phyloP scores from a whole-genome alignment of 2,113 vertebrate genomes.

The Cottus gobio region DNA sequence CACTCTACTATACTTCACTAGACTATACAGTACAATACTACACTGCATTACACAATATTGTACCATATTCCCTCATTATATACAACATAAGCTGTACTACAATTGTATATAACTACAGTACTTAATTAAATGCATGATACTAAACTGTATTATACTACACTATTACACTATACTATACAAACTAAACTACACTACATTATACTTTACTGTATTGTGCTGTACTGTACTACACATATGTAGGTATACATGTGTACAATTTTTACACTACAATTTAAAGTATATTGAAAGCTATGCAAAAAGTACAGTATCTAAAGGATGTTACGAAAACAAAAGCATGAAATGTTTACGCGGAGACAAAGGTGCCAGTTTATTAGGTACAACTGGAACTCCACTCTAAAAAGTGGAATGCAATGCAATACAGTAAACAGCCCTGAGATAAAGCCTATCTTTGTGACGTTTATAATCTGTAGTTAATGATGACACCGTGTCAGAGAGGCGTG shows the following conservation, averaged over 20 bases:
- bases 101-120: no score
- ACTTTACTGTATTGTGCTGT: background rate
- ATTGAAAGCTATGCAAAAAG: background rate
- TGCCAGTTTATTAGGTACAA: background rate
- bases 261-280: background rate
- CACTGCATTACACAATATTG: background rate
- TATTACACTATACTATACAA: background rate
- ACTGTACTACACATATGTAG: background rate
- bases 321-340: background rate
- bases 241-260: background rate
- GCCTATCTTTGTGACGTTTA: background rate
- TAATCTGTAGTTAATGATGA: background rate
- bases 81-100: no score
- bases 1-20: background rate
- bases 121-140: no score
- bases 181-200: background rate
- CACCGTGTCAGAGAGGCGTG: background rate
- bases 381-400: background rate
- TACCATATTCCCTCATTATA: no score
- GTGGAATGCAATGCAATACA: background rate
- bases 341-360: background rate
- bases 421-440: background rate
- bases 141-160: background rate
- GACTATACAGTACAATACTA: background rate
- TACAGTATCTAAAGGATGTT: background rate